These are phyloP conservation scores for Gibbula magus DNA, from an alignment of 2,888 invertebrate genomes.

Conservation along the genomic window DNA sequence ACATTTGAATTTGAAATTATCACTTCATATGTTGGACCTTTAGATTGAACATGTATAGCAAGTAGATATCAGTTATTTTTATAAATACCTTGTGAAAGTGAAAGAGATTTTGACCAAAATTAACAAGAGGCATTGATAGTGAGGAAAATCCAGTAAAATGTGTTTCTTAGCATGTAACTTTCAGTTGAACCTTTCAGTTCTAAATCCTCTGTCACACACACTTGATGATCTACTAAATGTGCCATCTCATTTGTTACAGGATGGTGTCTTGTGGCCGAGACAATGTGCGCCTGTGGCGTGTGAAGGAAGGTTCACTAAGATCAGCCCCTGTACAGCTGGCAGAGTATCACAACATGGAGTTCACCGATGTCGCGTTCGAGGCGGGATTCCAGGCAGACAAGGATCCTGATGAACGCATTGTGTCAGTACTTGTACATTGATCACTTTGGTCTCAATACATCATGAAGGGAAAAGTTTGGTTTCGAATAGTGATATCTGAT, in stretches of 20 bases:
- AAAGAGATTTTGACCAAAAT: too few species aligned
- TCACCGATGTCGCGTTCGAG: slow-evolving; percentile 73
- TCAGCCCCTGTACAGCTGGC: slow-evolving; percentile 73
- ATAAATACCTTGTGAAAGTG: too few species aligned
- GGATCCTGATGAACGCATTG: slow-evolving; percentile 67
- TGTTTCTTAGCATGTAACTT: too few species aligned
- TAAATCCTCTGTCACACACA: background rate
- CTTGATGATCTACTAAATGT: background rate
- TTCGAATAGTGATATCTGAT: too few species aligned
- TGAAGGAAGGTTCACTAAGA: slow-evolving; percentile 71
- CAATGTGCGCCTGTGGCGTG: slow-evolving; percentile 74
- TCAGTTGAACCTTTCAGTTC: background rate
- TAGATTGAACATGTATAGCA: too few species aligned
- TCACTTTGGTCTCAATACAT: background rate
- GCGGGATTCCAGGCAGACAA: slow-evolving; percentile 63
- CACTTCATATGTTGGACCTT: too few species aligned
- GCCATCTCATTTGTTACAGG: slow-evolving; percentile 43
- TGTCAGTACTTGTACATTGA: slow-evolving; percentile 57
- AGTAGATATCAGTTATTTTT: too few species aligned
- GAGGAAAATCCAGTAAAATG: too few species aligned
- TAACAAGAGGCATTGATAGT: too few species aligned
- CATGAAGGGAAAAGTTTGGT: too few species aligned
- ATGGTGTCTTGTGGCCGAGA: slow-evolving; percentile 75
- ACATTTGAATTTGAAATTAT: too few species aligned
- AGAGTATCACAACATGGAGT: slow-evolving; percentile 72